These are phyloP conservation scores for Mantis religiosa DNA, from an alignment of 2,888 invertebrate species.

Conservation along the genomic window DNA sequence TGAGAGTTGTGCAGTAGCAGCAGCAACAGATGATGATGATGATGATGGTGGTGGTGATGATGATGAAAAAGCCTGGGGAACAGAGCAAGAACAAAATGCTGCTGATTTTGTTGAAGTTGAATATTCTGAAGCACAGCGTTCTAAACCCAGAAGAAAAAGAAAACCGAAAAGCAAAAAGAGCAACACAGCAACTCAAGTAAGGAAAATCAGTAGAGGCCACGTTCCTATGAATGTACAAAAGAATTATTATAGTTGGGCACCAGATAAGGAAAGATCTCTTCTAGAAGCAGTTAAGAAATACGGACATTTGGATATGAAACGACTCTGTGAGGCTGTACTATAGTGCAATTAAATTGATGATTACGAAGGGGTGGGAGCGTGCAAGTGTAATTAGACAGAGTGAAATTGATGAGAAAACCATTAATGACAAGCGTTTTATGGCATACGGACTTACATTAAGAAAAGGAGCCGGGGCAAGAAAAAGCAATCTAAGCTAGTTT, in stretches of 20 bases:
- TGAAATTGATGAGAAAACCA: not conserved
- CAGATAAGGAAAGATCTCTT: not conserved
- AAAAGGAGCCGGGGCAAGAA: too few relatives aligned
- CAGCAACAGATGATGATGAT: too few relatives aligned
- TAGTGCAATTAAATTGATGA: not conserved
- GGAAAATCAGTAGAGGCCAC: not conserved
- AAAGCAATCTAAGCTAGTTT: too few relatives aligned
- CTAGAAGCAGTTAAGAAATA: not conserved
- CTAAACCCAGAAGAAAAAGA: too few relatives aligned
- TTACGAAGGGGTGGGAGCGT: not conserved
- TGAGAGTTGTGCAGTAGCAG: too few relatives aligned
- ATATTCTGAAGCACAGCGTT: too few relatives aligned
- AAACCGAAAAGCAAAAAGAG: too few relatives aligned
- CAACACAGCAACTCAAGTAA: not conserved
- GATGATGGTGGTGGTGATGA: too few relatives aligned
- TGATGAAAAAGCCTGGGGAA: too few relatives aligned
- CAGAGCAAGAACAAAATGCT: too few relatives aligned
- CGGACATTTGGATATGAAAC: not conserved
- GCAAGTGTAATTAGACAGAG: not conserved
- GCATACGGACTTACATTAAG: not conserved
- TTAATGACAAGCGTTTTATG: not conserved
- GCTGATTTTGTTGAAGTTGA: too few relatives aligned
- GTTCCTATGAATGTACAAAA: not conserved
- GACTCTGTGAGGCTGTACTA: not conserved
- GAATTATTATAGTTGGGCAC: not conserved